Percentiles rank a stretch among this genome's conserved stretches.
phyloP scores from a whole-genome alignment of 2,888 invertebrate species.

The Dolichomitus sp. region DNA sequence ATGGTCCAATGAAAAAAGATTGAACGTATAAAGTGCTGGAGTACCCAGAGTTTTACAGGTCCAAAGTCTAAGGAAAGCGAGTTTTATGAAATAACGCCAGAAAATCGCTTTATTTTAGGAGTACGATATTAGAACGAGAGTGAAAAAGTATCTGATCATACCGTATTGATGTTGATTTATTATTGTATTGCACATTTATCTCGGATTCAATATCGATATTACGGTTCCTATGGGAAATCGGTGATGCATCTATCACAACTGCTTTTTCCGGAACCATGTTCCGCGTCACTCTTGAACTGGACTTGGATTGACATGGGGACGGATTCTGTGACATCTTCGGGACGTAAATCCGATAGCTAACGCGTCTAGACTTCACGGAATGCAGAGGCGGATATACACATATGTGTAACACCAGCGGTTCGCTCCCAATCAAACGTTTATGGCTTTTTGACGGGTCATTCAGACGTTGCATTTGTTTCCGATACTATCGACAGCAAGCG shows the following conservation, averaged over 20 bases:
- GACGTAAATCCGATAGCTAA: conserved; percentile 75
- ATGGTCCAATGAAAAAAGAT: conserved; percentile 34
- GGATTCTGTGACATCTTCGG: conserved; percentile 74
- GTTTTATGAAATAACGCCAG: conserved; percentile 8
- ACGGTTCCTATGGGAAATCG: conserved; percentile 36
- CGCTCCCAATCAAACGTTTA: conserved; percentile 52
- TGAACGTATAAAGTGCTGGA: conserved; percentile 44
- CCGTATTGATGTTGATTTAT: conserved; percentile 35
- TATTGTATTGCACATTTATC: conserved; percentile 42
- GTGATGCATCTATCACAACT: conserved; percentile 46
- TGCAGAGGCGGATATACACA: conserved; percentile 4
- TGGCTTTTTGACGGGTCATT: conserved; percentile 34
- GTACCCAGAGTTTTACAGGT: conserved; percentile 22
- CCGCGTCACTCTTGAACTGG: conserved; percentile 64
- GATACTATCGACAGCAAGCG: conserved; percentile 4
- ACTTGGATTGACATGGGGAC: conserved; percentile 70
- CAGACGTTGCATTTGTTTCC: conserved; percentile 31
- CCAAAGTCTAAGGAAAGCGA: conserved; percentile 1
- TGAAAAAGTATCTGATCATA: conserved; percentile 30
- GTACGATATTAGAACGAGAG: background rate
- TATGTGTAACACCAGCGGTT: background rate
- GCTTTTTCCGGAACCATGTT: conserved; percentile 59
- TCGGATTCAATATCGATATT: conserved; percentile 49
- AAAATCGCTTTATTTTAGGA: background rate
- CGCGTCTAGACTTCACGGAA: conserved; percentile 31